These are phyloP conservation scores for Camelus bactrianus DNA, from an alignment of 2,113 vertebrate species.

Conservation along the genomic window DNA sequence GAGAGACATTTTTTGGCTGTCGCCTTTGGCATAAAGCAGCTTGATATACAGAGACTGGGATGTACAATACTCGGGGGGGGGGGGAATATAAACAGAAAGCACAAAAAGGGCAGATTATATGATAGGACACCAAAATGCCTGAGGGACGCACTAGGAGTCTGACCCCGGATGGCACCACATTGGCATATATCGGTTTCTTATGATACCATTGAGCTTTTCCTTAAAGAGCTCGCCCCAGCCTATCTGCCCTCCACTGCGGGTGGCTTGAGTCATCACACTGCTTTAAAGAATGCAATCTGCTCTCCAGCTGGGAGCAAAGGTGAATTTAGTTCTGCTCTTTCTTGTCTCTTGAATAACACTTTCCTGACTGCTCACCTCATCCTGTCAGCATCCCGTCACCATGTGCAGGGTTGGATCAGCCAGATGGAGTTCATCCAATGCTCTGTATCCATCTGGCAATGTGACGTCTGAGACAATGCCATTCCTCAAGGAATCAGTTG, in stretches of 20 bases:
- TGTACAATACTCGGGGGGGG: neutral
- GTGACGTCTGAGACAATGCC: neutral
- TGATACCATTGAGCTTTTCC: slow-evolving; percentile 30
- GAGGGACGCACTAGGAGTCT: slow-evolving; percentile 58
- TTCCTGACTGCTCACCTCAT: slow-evolving; percentile 44
- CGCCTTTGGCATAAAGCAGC: slow-evolving; percentile 65
- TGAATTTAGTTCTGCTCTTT: slow-evolving; percentile 70
- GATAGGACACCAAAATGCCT: slow-evolving; percentile 51
- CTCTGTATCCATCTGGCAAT: neutral
- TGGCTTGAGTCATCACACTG: slow-evolving; percentile 48
- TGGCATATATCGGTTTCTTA: slow-evolving; percentile 23
- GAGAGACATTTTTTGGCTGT: slow-evolving; percentile 39
- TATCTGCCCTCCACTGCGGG: slow-evolving; percentile 66
- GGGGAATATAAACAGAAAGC: slow-evolving; percentile 36
- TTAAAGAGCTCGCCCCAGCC: slow-evolving; percentile 59
- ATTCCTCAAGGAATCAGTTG: slow-evolving; percentile 20
- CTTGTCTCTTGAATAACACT: slow-evolving; percentile 70
- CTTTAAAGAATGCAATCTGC: slow-evolving; percentile 76
- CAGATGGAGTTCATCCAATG: slow-evolving; percentile 27
- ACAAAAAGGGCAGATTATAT: slow-evolving; percentile 59
- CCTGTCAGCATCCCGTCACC: slow-evolving; percentile 27
- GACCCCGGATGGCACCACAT: slow-evolving; percentile 36
- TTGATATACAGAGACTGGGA: slow-evolving; percentile 5
- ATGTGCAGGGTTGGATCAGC: neutral
- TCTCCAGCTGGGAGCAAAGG: slow-evolving; percentile 79